phyloP scores from a whole-genome alignment of 2,797 vertebrate genomes.

The Myripristis jacobus region DNA sequence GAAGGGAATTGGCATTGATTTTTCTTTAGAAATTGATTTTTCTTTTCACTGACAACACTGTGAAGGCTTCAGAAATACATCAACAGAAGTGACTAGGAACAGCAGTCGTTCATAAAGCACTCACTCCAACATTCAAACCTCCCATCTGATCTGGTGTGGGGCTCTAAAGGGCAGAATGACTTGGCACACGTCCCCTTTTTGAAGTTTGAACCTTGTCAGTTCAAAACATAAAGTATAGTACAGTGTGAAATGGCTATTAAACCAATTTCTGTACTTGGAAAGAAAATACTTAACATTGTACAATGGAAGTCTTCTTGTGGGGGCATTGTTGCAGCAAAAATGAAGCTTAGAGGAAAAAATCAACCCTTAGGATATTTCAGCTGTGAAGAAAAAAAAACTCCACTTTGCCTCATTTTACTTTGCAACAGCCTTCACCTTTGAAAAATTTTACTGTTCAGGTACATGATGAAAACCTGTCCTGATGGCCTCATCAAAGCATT shows the following conservation, averaged over 20 bases:
- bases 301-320: background rate
- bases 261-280: background rate
- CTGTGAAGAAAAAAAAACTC: background rate
- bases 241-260: constrained; percentile 11
- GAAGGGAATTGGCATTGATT: constrained; percentile 81
- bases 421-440: too few relatives aligned
- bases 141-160: constrained; percentile 26
- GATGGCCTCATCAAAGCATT: too few relatives aligned
- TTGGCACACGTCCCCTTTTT: background rate
- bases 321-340: background rate
- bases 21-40: constrained; percentile 81
- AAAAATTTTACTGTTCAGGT: too few relatives aligned
- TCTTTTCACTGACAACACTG: constrained; percentile 76
- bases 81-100: constrained; percentile 70
- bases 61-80: constrained; percentile 71
- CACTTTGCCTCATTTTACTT: too few relatives aligned
- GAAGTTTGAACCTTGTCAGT: constrained; percentile 26
- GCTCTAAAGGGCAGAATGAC: constrained; percentile 25
- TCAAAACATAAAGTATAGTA: background rate
- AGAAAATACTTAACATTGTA: background rate
- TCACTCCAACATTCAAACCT: constrained; percentile 44
- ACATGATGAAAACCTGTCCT: too few relatives aligned
- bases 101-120: constrained; percentile 56
- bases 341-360: background rate
- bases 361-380: background rate